Percentiles rank a stretch among this genome's conserved stretches.
These are phyloP conservation scores for Calephelis virginiensis DNA, from an alignment of 1,140 invertebrate genomes.

Conservation along the genomic window DNA sequence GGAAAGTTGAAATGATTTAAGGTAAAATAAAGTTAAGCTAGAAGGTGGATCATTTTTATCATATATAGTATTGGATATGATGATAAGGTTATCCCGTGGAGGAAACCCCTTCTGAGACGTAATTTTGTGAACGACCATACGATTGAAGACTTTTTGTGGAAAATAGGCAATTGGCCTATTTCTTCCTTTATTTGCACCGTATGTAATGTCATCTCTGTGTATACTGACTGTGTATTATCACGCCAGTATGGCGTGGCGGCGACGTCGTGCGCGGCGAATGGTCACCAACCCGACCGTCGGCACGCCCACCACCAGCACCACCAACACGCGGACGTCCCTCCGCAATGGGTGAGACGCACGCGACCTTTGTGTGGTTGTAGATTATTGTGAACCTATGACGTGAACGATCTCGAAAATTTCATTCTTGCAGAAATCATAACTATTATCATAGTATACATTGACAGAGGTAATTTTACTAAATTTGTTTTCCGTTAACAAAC, in stretches of 20 bases:
- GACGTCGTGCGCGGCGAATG: slow-evolving; percentile 67
- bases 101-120: too few relatives aligned
- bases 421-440: too few relatives aligned
- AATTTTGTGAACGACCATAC: too few relatives aligned
- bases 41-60: too few relatives aligned
- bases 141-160: too few relatives aligned
- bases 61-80: too few relatives aligned
- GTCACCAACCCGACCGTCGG: slow-evolving; percentile 64
- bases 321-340: slow-evolving; percentile 68
- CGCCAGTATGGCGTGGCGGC: slow-evolving; percentile 71
- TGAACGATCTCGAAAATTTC: slow-evolving; percentile 12
- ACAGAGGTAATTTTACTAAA: too few relatives aligned
- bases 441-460: too few relatives aligned
- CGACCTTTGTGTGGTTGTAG: slow-evolving; percentile 17
- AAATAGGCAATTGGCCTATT: neutral
- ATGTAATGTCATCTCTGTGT: slow-evolving; percentile 5
- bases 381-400: slow-evolving; percentile 15
- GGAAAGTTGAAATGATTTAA: too few relatives aligned
- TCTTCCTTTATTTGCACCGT: neutral
- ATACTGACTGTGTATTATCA: slow-evolving; percentile 28
- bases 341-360: slow-evolving; percentile 62
- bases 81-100: too few relatives aligned
- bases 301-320: slow-evolving; percentile 61
- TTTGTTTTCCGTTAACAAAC: too few relatives aligned
- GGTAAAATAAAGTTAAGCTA: too few relatives aligned